phyloP scores from a whole-genome alignment of 2,888 invertebrate genomes.

The Punctoribates punctum region DNA sequence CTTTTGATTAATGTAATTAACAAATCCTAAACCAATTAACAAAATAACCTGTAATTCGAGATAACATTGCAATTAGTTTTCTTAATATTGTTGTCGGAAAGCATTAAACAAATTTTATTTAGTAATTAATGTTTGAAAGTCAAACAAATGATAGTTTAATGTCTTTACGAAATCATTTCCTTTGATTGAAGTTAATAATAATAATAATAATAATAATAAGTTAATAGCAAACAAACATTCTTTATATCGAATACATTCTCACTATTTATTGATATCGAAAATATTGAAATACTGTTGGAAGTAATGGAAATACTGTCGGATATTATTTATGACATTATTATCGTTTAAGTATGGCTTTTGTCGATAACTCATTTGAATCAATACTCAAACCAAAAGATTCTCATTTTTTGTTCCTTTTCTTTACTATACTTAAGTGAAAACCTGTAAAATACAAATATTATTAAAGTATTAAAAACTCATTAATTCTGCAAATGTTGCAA shows the following conservation, averaged over 20 bases:
- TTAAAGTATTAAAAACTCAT: background rate
- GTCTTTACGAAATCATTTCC: background rate
- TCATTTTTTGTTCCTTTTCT: conserved; percentile 18
- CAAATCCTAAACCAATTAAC: background rate
- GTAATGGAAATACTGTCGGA: background rate
- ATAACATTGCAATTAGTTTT: background rate
- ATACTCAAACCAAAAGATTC: conserved; percentile 26
- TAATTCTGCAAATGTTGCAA: background rate
- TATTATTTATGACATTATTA: too few relatives aligned
- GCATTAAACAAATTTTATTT: background rate
- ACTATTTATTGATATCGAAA: background rate
- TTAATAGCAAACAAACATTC: too few relatives aligned
- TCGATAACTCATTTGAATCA: conserved; percentile 5
- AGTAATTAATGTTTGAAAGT: background rate
- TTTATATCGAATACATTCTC: too few relatives aligned
- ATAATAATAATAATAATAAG: too few relatives aligned
- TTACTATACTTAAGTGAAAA: conserved; percentile 13
- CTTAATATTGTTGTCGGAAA: background rate
- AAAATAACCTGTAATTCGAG: background rate
- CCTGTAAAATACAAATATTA: background rate
- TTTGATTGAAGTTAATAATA: too few relatives aligned
- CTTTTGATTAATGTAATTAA: background rate
- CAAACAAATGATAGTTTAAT: background rate
- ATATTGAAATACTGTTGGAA: background rate
- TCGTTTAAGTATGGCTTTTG: background rate